phyloP scores from a whole-genome alignment of 1,140 invertebrate species.

The Paramacrobiotus metropolitanus region DNA sequence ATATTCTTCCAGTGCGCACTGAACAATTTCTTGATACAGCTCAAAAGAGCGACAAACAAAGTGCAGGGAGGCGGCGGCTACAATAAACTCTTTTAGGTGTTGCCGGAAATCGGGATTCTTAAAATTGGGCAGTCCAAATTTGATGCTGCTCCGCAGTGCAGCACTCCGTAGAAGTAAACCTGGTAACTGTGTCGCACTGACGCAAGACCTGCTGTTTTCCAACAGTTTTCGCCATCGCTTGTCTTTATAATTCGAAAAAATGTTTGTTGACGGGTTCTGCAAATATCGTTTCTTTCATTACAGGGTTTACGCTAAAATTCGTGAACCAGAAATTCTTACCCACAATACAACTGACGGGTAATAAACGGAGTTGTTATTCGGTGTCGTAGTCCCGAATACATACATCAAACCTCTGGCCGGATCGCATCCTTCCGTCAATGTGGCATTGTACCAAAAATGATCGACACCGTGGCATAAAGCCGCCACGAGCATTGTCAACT shows the following conservation, averaged over 20 bases:
- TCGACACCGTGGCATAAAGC: neutral
- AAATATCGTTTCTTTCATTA: neutral
- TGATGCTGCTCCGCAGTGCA: neutral
- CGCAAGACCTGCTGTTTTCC: neutral
- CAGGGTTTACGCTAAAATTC: neutral
- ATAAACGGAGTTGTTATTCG: neutral
- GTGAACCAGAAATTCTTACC: neutral
- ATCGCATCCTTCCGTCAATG: neutral
- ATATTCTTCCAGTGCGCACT: neutral
- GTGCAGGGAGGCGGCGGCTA: neutral
- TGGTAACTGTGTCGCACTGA: neutral
- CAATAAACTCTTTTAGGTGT: neutral
- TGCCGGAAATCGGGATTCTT: neutral
- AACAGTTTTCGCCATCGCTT: neutral
- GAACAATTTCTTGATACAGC: neutral
- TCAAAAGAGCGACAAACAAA: neutral
- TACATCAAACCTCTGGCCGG: neutral
- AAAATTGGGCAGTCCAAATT: neutral
- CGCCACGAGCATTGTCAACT: neutral
- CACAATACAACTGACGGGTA: neutral
- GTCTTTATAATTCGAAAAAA: neutral
- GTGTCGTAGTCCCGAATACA: neutral
- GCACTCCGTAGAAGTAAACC: neutral
- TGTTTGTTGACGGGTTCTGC: neutral
- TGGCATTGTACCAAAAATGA: neutral